These are phyloP conservation scores for Karalla daura DNA, from an alignment of 2,797 vertebrate genomes.

Conservation along the genomic window DNA sequence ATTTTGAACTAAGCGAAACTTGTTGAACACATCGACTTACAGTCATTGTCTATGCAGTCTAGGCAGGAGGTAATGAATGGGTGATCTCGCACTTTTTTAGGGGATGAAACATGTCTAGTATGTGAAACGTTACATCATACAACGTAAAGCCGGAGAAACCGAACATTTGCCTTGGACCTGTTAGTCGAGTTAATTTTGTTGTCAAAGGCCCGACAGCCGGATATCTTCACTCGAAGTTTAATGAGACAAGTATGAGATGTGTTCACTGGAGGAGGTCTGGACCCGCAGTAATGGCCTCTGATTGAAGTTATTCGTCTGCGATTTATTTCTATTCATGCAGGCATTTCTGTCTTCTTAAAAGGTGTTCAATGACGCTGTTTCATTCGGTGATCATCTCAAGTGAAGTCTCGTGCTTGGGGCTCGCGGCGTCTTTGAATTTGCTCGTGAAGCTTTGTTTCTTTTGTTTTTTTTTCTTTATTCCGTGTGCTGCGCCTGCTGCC, in stretches of 20 bases:
- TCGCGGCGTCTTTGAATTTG: conserved; percentile 17
- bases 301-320: too few relatives aligned
- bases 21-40: background rate
- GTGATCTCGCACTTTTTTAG: background rate
- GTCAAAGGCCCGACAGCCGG: too few relatives aligned
- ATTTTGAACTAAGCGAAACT: background rate
- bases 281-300: background rate
- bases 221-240: background rate
- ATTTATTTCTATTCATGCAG: background rate
- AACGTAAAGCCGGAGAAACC: background rate
- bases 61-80: background rate
- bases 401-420: conserved; percentile 31
- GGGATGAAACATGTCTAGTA: background rate
- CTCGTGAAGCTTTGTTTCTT: conserved; percentile 22
- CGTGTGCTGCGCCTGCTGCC: background rate
- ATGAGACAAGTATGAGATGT: background rate
- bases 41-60: too few relatives aligned
- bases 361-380: conserved; percentile 62
- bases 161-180: background rate
- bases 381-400: conserved; percentile 50
- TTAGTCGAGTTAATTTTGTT: background rate
- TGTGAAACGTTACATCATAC: background rate
- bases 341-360: conserved; percentile 41
- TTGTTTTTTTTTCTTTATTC: too few relatives aligned
- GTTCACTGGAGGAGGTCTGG: background rate